Evolutionary conservation across 2,888 invertebrate species (phyloP), one percentile per base, ranked within the genome.

Genomic region (Scrobipalpa atriplicella): DNA sequence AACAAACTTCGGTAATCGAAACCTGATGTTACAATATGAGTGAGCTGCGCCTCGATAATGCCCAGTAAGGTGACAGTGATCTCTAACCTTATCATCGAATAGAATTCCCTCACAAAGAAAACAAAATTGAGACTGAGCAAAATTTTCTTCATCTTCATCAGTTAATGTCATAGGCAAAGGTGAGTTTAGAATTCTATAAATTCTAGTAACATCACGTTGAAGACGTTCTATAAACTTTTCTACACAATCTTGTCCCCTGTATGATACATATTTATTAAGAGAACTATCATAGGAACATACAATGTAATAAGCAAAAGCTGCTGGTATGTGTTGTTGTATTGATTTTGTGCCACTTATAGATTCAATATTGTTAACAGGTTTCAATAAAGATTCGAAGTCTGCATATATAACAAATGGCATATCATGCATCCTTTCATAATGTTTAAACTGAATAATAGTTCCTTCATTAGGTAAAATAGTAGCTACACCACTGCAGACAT

Each of bases 361-460:
- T n/a, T n/a, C 11, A 7, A 6, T n/a, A 10, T n/a, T 36, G 1
- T 18, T 16, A 16, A 10, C 9, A 10, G 10, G 11, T 39, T 60
- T 16, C 16, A 38, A n/a, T 13, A 60, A 8, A 38, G n/a, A 29
- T 60, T 60, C 60, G 38, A 60, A 38, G 19, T 60, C 60, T 1
- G 36, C 60, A n/a, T 60, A 60, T 3, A 60, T 60, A 3, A 60
- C 60, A n/a, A 60, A n/a, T n/a, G 36, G 36, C 3, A 60, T 39
- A 7, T 13, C 16, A n/a, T 60, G 60, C 10, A 8, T 60, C 38
- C 60, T 13, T 13, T 54, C 54, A 62, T 38, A 60, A 16, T 60
- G 10, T n/a, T 5, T 38, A 16, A 60, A 60, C 1, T 9, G 5
- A 10, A 38, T 5, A 7, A 3, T 39, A 9, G n/a, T 38, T 1